These are phyloP conservation scores for Nothobranchius kuhntae DNA, from an alignment of 2,113 vertebrate genomes.

Conservation along the genomic window DNA sequence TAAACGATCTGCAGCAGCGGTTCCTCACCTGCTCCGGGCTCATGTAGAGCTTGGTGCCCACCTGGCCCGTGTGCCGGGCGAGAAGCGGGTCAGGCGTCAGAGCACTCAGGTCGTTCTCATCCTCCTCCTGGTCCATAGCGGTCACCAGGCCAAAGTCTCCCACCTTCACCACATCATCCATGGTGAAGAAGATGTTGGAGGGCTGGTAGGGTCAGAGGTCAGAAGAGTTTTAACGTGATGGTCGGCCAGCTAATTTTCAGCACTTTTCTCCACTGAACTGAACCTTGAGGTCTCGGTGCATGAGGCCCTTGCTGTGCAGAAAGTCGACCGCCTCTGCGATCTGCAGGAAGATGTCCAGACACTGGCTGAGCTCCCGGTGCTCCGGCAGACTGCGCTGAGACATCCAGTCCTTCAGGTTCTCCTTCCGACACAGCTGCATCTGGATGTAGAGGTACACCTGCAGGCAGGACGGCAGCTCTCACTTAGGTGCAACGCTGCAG, in stretches of 20 bases:
- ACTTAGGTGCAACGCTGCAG: too few relatives aligned
- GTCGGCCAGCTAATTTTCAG: too few relatives aligned
- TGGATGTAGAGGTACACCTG: slow-evolving; percentile 96
- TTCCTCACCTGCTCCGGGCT: slow-evolving; percentile 94
- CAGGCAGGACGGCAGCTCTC: background rate
- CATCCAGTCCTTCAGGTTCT: slow-evolving; percentile 99
- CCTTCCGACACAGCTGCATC: slow-evolving; percentile 98
- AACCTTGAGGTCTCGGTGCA: slow-evolving; percentile 99
- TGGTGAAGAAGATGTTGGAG: slow-evolving; percentile 99
- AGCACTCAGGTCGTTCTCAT: slow-evolving; percentile 86
- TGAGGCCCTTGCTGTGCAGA: slow-evolving; percentile 94
- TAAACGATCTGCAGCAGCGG: too few relatives aligned
- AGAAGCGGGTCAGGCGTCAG: slow-evolving; percentile 92
- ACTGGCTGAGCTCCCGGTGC: slow-evolving; percentile 86
- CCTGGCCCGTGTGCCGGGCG: slow-evolving; percentile 95
- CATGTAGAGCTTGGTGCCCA: slow-evolving; percentile 99
- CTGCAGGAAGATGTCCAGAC: slow-evolving; percentile 95
- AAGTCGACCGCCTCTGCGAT: slow-evolving; percentile 96
- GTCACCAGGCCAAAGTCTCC: slow-evolving; percentile 98
- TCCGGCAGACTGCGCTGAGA: slow-evolving; percentile 84
- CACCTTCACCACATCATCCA: slow-evolving; percentile 97
- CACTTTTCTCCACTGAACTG: too few relatives aligned
- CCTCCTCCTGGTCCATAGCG: slow-evolving; percentile 98
- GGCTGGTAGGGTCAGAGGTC: slow-evolving; percentile 77
- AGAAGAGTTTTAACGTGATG: background rate